Evolutionary conservation across 2,797 vertebrate genomes (phyloP).

Genomic region (Oceanodroma leucorhoa): DNA sequence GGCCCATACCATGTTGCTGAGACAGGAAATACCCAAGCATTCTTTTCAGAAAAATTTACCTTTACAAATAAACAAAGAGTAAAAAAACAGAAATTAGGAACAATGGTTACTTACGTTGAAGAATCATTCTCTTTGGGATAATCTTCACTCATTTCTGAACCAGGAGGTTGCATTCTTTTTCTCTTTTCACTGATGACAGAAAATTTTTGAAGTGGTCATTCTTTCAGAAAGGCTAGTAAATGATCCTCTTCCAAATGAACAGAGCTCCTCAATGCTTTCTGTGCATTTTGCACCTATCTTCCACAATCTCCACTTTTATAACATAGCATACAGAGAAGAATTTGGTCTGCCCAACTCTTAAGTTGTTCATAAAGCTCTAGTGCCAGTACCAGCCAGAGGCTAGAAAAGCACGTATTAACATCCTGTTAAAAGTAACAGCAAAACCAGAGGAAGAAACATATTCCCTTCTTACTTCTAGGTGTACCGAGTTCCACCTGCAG

Average conservation of each 20-base stretch:
- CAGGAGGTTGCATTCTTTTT: slow-evolving; percentile 84
- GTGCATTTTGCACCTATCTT: neutral
- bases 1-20: neutral
- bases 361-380: neutral
- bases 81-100: neutral
- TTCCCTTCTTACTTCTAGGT: neutral
- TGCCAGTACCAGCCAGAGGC: neutral
- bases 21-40: neutral
- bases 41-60: neutral
- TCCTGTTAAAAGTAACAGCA: neutral
- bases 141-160: slow-evolving; percentile 90
- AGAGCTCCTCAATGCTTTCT: neutral
- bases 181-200: slow-evolving; percentile 87
- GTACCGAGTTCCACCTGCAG: neutral
- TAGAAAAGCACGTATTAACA: neutral
- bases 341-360: neutral
- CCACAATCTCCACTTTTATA: neutral
- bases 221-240: neutral
- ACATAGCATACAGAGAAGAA: neutral
- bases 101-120: slow-evolving; percentile 83
- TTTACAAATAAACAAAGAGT: neutral
- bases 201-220: neutral
- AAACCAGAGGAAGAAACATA: neutral
- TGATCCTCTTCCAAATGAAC: neutral
- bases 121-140: slow-evolving; percentile 99